Base-by-base conservation (phyloP, 2,888 invertebrate genomes). In the Luffia ferchaultella region DNA sequence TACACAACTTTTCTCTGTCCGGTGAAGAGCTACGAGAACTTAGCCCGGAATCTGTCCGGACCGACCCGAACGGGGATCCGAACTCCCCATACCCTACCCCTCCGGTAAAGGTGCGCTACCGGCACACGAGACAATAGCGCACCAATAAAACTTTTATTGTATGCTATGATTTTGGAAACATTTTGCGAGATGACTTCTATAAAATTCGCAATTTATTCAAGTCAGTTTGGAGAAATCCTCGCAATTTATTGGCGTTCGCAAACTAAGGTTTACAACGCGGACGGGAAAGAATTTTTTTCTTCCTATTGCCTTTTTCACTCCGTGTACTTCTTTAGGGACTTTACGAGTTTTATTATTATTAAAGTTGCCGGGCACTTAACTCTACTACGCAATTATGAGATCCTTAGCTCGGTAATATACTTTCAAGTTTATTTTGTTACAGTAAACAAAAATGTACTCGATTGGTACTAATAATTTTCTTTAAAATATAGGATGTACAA, bases 61-160 rank as follows among this genome's bases (percentile, higher is more conserved):
- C n/a, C n/a, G 30, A 30, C 5, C 30, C 30, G 30, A 30, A 30
- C 30, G 30, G 30, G 30, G 5, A 30, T 30, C 30, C 12, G 30
- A 12, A 30, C 30, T 12, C 5, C 5, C 30, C 30, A 3, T 30
- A 3, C 30, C 12, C 30, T 30, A 7, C 30, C 3, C 30, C 30
- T 12, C 30, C 30, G 5, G 30, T 12, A 3, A 3, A 30, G 30
- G 30, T 30, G 3, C 30, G 30, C n/a, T 30, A 30, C 12, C 30
- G 30, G 3, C 30, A 30, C 12, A 7, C 5, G 5, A 70, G 70
- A 74, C 74, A 73, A 76, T 72, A 68, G 69, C 67, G 64, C 70
- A 67, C 70, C 70, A 77, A 77, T 78, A 76, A 76, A 79, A 76
- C 69, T 79, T 79, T 77, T 76, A 76, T 71, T 70, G 70, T 65